Evolutionary conservation across 2,888 invertebrate species (phyloP).

Genomic region (Catocala sponsa): DNA sequence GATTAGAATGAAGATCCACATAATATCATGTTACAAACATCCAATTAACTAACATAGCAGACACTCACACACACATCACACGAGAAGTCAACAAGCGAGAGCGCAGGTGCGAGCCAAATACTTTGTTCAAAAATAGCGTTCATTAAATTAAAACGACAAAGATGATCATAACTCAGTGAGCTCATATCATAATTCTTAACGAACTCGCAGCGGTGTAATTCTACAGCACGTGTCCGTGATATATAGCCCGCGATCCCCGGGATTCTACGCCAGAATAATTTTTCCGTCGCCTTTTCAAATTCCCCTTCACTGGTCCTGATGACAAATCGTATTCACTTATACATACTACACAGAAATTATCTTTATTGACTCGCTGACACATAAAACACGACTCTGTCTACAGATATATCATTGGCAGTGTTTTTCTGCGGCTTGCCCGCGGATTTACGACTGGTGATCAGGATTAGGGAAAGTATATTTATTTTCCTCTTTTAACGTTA

Average conservation of each 20-base stretch:
- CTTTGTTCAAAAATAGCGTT: constrained; percentile 16
- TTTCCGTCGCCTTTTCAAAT: constrained; percentile 43
- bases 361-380: constrained; percentile 47
- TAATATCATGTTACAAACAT: neutral
- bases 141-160: constrained; percentile 42
- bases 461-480: constrained; percentile 11
- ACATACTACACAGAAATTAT: constrained; percentile 43
- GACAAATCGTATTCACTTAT: constrained; percentile 46
- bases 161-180: constrained; percentile 40
- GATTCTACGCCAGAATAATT: constrained; percentile 36
- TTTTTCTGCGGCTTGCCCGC: constrained; percentile 12
- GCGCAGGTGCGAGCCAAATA: neutral
- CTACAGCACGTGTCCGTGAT: constrained; percentile 35
- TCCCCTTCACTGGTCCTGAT: constrained; percentile 23
- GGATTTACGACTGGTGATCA: constrained; percentile 18
- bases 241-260: constrained; percentile 20
- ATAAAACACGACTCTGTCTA: constrained; percentile 21
- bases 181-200: constrained; percentile 43
- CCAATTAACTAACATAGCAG: neutral
- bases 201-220: constrained; percentile 41
- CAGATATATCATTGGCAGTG: constrained; percentile 5
- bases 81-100: neutral
- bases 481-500: constrained; percentile 10
- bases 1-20: neutral
- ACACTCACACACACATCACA: neutral